Evolutionary conservation across 2,888 invertebrate species (phyloP), one percentile per base, ranked within the genome.

Genomic region (Meiosimyza decipiens): DNA sequence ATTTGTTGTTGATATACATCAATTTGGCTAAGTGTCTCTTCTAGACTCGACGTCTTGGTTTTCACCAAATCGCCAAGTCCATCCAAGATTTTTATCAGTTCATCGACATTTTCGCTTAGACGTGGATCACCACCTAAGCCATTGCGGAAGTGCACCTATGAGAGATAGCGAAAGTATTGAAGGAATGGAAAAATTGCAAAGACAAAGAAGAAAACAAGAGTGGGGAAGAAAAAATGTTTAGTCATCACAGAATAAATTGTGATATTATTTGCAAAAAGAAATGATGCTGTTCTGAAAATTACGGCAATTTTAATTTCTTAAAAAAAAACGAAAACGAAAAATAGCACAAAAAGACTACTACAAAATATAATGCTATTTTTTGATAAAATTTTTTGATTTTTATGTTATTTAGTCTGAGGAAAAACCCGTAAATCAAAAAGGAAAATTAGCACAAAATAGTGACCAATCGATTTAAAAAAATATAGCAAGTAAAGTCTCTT

Each of bases 1-100:
- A 96, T 93, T 88, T 97, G 96, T 84, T 93, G 91, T 86, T 95
- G 94, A 87, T 96, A 95, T 76, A 92, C 91, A 85, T 97, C 96
- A 80, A 97, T 92, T 88, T 97, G 96, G 77, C 91, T 89, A 68
- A 96, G 91, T 79, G 95, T 94, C 55, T 91, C 90, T 82, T 92
- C 93, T 78, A 96, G 89, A 79, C 91, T 91, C 71, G 88, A 86
- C 70, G 83, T 80, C 77, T 84, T 87, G 74, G 80, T 74, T 77
- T 81, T 84, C 16, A 85, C 83, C 76, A 83, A 75, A 18, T 80
- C 82, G 73, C 81, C 83, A 15, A 87, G 79, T 72, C 89, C 89
- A 80, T 94, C 93, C 81, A 96, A 89, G 79, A 94, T 91, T 72
- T 87, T 88, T 71, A 91, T 88, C 77, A 96, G 89, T 79, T 92